Base-by-base conservation (phyloP, 2,797 vertebrate genomes). In the Halcyon chelicuti region DNA sequence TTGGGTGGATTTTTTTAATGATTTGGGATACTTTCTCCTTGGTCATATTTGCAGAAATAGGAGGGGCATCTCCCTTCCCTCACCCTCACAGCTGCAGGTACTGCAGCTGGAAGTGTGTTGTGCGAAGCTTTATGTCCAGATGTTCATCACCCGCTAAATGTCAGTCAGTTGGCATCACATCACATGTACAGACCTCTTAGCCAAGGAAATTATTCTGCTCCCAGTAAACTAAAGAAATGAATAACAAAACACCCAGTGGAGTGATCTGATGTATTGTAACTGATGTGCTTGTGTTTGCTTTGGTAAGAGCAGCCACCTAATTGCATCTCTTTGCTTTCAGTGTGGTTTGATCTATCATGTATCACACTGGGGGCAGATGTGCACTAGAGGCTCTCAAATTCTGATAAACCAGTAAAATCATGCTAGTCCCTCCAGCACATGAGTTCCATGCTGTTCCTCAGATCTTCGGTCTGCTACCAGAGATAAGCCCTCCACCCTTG, bases 361-460 rank as follows among this genome's bases (percentile, higher is more conserved):
- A 4, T 19, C 14, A 8, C 23, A 67, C 6, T 0, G 0, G 25
- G n/a, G 33, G 23, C 61, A 63, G 35, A 20, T 8, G 1, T 11
- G 35, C 2, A 2, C 42, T 19, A 9, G 57, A 62, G 76, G 39
- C 26, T 39, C 2, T 0, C 28, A 21, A 21, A n/a, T 31, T 15
- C 75, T 22, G 37, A 52, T 3, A 44, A 44, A 47, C 0, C 3
- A 31, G 29, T 6, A 52, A 44, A 44, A 73, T 29, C 1, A 0
- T 49, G 54, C 46, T 20, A 28, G 49, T 63, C 33, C 44, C 25
- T 52, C 33, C 1, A 2, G 44, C 44, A 68, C 42, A 39, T 5
- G 1, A 37, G 17, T 26, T 73, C 12, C 20, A 23, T 75, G 80
- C 61, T 58, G 18, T 29, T 78, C 61, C 35, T 78, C 44, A 35